Evolutionary conservation across 2,888 invertebrate genomes (phyloP).

Genomic region (Megalurothrips usitatus): DNA sequence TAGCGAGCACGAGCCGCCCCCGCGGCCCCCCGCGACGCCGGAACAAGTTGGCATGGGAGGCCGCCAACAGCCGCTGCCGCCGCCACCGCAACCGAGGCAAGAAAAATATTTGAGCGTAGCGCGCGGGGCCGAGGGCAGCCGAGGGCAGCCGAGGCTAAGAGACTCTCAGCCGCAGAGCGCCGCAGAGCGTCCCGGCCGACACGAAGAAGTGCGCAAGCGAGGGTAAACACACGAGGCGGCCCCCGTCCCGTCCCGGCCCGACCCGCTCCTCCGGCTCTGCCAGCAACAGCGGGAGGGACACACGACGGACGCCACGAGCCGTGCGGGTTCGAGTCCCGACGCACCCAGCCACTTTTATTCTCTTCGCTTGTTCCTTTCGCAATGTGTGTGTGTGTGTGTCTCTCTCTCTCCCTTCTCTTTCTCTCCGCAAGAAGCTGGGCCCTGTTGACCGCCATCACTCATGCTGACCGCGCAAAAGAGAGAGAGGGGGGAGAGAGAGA

Average conservation of each 20-base stretch:
- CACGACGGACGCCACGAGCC: not conserved
- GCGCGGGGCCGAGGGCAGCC: not conserved
- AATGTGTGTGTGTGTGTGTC: not conserved
- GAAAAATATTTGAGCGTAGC: conserved; percentile 10
- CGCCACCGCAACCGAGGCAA: not conserved
- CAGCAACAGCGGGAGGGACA: not conserved
- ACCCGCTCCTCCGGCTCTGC: too few species aligned
- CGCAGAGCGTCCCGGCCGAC: not conserved
- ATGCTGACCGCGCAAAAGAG: not conserved
- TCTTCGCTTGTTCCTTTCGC: not conserved
- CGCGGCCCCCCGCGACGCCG: not conserved
- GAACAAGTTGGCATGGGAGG: not conserved
- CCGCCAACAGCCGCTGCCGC: not conserved
- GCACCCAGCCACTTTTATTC: not conserved
- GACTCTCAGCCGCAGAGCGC: not conserved
- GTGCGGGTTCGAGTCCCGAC: not conserved
- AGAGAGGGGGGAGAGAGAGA: too few species aligned
- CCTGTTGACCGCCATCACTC: not conserved
- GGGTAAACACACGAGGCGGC: not conserved
- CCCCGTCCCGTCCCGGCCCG: not conserved
- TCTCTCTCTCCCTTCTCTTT: not conserved
- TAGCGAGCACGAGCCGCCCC: not conserved
- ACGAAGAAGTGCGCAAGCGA: not conserved
- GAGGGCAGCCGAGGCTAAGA: not conserved
- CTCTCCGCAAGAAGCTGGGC: not conserved